Conservation (phyloP, 92 coral and sea anemone species). For the Zoanthus sociatus region DNA sequence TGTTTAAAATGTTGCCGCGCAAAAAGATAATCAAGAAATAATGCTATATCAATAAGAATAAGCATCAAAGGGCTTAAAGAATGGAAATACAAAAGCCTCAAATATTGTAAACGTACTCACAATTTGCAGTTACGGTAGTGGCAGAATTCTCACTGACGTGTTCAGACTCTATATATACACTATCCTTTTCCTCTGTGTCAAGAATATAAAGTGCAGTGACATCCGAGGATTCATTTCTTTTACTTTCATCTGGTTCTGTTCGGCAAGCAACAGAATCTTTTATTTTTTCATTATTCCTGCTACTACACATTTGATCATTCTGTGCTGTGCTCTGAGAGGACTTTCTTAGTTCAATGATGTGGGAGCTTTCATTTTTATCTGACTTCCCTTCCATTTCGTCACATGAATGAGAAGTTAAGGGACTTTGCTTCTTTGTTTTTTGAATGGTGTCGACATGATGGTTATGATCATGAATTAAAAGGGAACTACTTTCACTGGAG, state of each 20-base stretch:
- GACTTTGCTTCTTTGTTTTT: background rate
- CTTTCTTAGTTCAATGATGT: background rate
- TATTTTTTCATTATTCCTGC: background rate
- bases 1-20: too few species aligned
- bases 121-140: background rate
- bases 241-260: background rate
- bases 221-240: background rate
- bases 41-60: background rate
- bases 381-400: background rate
- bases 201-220: background rate
- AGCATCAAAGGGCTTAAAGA: background rate
- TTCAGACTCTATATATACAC: background rate
- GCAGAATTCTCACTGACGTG: background rate
- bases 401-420: too few species aligned
- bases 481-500: background rate
- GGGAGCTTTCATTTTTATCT: background rate
- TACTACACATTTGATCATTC: background rate
- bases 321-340: background rate
- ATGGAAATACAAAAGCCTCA: background rate
- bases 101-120: background rate
- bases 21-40: too few species aligned
- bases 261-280: background rate
- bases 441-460: background rate
- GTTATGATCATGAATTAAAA: background rate
- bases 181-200: background rate